Percentiles rank a stretch among this genome's conserved stretches.
These are phyloP conservation scores for Hypena proboscidalis DNA, from an alignment of 2,888 invertebrate species.

Conservation along the genomic window DNA sequence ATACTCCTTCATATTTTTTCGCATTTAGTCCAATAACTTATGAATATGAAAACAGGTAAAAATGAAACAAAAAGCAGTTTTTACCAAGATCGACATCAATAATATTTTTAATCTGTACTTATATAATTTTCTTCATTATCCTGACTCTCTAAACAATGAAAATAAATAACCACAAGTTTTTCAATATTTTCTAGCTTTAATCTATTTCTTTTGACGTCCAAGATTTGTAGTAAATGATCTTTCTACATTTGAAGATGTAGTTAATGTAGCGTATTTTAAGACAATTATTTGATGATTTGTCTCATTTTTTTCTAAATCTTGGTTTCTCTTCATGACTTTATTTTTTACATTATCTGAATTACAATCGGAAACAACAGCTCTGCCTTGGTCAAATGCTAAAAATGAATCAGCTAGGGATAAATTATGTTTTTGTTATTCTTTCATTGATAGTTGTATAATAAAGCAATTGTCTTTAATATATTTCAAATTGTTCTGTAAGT, in stretches of 20 bases:
- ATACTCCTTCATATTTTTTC: too few relatives aligned
- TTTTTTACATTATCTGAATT: neutral
- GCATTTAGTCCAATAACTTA: too few relatives aligned
- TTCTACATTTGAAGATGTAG: neutral
- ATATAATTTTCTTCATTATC: too few relatives aligned
- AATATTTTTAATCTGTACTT: too few relatives aligned
- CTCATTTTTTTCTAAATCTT: neutral
- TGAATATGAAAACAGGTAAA: too few relatives aligned
- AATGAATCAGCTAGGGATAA: neutral
- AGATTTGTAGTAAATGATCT: neutral
- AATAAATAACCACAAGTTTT: neutral
- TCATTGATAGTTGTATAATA: slow-evolving; percentile 1
- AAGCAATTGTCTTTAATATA: slow-evolving; percentile 4
- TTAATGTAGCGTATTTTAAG: neutral
- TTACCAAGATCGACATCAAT: too few relatives aligned
- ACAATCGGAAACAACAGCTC: neutral
- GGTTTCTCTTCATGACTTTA: neutral
- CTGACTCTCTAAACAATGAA: neutral
- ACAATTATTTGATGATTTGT: neutral
- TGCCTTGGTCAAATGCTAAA: neutral
- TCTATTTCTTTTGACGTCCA: neutral
- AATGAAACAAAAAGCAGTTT: too few relatives aligned
- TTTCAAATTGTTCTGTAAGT: slow-evolving; percentile 3
- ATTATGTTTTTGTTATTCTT: slow-evolving; percentile 4
- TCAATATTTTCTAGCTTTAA: neutral